Evolutionary conservation across 2,797 vertebrate genomes (phyloP).

Genomic region (Cossypha dichroa): DNA sequence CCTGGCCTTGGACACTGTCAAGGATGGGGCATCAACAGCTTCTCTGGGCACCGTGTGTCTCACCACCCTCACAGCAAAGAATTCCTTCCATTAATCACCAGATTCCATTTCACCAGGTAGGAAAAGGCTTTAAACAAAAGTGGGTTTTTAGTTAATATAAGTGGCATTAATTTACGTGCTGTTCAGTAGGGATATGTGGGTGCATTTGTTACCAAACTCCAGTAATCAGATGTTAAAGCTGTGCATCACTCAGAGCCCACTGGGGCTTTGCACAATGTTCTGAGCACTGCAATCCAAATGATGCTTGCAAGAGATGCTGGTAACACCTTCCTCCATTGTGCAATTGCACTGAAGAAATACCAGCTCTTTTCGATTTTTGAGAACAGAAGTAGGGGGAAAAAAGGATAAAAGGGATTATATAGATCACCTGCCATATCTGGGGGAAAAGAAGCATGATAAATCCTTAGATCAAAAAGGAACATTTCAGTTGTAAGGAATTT

Average conservation of each 20-base stretch:
- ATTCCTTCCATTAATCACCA: neutral
- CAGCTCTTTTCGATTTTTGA: neutral
- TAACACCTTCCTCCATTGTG: neutral
- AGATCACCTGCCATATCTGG: neutral
- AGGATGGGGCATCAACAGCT: neutral
- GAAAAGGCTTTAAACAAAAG: neutral
- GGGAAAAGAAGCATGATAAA: neutral
- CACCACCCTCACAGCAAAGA: neutral
- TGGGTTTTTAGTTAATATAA: neutral
- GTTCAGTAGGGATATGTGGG: neutral
- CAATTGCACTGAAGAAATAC: neutral
- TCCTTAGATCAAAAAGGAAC: neutral
- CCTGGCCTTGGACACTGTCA: neutral
- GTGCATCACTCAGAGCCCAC: neutral
- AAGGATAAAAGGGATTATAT: neutral
- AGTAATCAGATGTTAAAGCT: neutral
- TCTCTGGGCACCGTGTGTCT: neutral
- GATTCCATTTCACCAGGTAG: neutral
- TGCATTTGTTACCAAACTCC: neutral
- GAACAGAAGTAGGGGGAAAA: neutral
- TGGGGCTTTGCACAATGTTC: constrained; percentile 26
- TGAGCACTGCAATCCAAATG: neutral
- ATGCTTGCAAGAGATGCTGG: neutral
- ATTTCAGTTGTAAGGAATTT: neutral
- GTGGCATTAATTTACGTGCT: neutral